A percentile compares a stretch with the other conserved stretches of the same genome.
phyloP scores from a whole-genome alignment of 1,140 invertebrate species.

The Drosophila suzukii region DNA sequence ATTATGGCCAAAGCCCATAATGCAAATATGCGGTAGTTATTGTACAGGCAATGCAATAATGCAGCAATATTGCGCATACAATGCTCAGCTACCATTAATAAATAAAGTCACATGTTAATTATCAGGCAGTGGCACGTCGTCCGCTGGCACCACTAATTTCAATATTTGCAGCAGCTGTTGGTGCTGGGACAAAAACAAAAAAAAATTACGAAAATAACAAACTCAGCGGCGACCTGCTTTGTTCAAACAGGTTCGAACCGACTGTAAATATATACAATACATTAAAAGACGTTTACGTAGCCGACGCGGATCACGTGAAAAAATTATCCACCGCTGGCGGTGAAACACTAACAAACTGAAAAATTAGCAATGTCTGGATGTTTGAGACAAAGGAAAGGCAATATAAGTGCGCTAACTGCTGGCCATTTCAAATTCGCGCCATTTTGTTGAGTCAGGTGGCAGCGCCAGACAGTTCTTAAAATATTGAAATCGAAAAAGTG shows the following conservation, averaged over 20 bases:
- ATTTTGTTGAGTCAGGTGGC: not conserved
- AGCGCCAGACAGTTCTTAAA: not conserved
- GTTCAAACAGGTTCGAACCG: slow-evolving; percentile 70
- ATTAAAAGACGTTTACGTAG: slow-evolving; percentile 62
- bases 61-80: slow-evolving; percentile 47
- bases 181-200: slow-evolving; percentile 20
- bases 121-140: slow-evolving; percentile 53
- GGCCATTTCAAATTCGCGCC: slow-evolving; percentile 13
- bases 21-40: slow-evolving; percentile 59
- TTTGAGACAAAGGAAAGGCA: slow-evolving; percentile 27
- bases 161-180: slow-evolving; percentile 57
- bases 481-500: not conserved
- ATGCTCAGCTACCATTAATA: slow-evolving; percentile 48
- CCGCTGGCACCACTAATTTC: slow-evolving; percentile 60
- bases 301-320: slow-evolving; percentile 66
- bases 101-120: slow-evolving; percentile 76
- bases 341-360: slow-evolving; percentile 44
- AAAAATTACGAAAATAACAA: slow-evolving; percentile 18
- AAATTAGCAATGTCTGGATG: slow-evolving; percentile 54
- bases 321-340: slow-evolving; percentile 48
- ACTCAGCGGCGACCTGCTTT: slow-evolving; percentile 61
- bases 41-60: slow-evolving; percentile 38
- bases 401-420: slow-evolving; percentile 2
- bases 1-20: slow-evolving; percentile 18
- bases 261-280: slow-evolving; percentile 56